Base-by-base conservation (phyloP, 2,888 invertebrate genomes). In the Thereva unica region DNA sequence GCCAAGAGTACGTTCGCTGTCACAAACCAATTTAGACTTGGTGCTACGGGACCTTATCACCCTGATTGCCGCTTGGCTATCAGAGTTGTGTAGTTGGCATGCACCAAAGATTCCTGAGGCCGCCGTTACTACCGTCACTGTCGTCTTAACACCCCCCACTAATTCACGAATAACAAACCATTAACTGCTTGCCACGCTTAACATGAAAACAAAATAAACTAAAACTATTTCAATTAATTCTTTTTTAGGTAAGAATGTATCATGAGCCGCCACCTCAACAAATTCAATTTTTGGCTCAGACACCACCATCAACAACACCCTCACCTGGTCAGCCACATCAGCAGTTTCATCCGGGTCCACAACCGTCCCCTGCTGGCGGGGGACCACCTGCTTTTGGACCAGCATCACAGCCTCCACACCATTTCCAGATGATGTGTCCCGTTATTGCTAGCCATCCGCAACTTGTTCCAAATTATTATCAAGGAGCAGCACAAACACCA, bases 191-290 rank as follows among this genome's bases (percentile, higher is more conserved):
- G 23, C 23, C 23, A 23, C 23, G 42, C 42, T 42, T 42, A 9
- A n/a, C 4, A 9, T 42, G 3, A 42, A 42, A 42, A 3, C n/a
- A 42, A 42, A 41, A 42, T n/a, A 42, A 4, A 42, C 4, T 42
- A 42, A 42, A 7, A 42, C n/a, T 42, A 3, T 42, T 9, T 4
- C 7, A 3, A 42, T 34, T 8, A 50, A 34, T 50, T 23, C 23
- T 23, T 23, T 23, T 50, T 41, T 71, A 77, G 84, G 85, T 91
- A 72, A 86, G 90, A 64, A 88, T 91, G 86, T 90, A 88, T 79
- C 85, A 82, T 76, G 87, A 87, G 52, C 84, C 85, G 54, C 83
- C 84, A 49, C 84, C 84, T 57, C 84, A 83, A 45, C 75, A 80
- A 76, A 76, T 85, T 71, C 86, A 85, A 74, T 85, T 85, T 72